Conservation (phyloP, 2,113 vertebrate species). For the Platichthys stellatus region DNA sequence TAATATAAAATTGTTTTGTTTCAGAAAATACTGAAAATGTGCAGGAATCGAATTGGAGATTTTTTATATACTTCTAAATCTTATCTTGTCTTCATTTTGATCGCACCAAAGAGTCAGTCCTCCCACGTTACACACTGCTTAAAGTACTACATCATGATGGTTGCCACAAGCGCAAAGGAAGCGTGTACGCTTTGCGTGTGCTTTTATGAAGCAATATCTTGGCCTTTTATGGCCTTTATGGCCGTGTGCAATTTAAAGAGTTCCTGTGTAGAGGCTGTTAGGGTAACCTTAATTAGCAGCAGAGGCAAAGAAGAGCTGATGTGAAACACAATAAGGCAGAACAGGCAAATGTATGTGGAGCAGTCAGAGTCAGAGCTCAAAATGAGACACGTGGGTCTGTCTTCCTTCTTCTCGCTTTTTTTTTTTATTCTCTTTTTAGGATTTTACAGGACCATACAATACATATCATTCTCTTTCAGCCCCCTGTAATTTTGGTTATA, state of each 20-base stretch:
- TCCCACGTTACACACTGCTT: not conserved
- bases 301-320: conserved; percentile 14
- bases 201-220: not conserved
- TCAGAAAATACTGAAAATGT: too few relatives aligned
- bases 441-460: too few relatives aligned
- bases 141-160: not conserved
- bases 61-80: too few relatives aligned
- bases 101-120: not conserved
- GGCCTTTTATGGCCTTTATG: not conserved
- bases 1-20: too few relatives aligned
- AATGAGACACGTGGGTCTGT: not conserved
- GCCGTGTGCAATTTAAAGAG: conserved; percentile 29
- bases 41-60: too few relatives aligned
- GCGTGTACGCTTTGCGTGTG: not conserved
- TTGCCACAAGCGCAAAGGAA: not conserved
- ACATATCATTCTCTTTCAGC: too few relatives aligned
- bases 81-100: not conserved
- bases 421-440: too few relatives aligned
- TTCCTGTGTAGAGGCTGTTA: not conserved
- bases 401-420: not conserved
- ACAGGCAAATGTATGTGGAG: not conserved
- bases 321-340: conserved; percentile 4
- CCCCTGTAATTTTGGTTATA: too few relatives aligned
- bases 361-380: conserved; percentile 8
- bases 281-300: conserved; percentile 15